Conservation (phyloP, 2,113 vertebrate species). For the Egretta garzetta region DNA sequence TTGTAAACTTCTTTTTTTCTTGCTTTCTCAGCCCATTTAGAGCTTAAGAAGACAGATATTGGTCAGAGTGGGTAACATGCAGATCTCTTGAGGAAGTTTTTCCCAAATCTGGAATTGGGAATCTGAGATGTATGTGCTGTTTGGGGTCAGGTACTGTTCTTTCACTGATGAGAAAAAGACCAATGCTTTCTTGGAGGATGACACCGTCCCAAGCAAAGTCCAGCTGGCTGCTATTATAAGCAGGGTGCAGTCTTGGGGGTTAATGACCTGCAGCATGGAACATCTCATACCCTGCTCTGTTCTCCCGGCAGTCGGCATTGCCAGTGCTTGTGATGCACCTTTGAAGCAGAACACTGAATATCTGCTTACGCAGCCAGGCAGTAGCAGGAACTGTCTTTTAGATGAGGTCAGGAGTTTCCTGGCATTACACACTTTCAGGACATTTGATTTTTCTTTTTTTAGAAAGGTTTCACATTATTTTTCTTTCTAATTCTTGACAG, state of each 20-base stretch:
- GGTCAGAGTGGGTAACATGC: neutral
- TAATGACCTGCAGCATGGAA: neutral
- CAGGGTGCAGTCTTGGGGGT: neutral
- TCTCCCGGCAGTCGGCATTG: neutral
- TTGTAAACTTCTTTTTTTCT: neutral
- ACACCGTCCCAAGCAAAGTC: neutral
- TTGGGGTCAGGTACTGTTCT: neutral
- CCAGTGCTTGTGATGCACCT: fast-evolving
- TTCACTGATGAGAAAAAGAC: neutral
- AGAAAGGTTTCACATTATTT: neutral
- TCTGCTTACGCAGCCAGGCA: neutral
- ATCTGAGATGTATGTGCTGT: neutral
- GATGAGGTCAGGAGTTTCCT: neutral
- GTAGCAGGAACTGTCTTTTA: neutral
- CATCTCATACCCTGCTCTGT: neutral
- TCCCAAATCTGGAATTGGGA: neutral
- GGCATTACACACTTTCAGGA: neutral
- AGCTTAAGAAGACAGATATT: neutral
- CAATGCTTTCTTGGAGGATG: neutral
- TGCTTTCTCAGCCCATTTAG: neutral
- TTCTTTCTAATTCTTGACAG: neutral
- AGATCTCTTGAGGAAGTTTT: neutral
- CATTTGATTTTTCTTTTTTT: neutral
- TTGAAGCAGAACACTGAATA: neutral
- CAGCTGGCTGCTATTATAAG: neutral